A percentile compares a stretch with the other conserved stretches of the same genome.
Conservation (phyloP, 2,888 invertebrate species). For the Tiphia femorata region DNA sequence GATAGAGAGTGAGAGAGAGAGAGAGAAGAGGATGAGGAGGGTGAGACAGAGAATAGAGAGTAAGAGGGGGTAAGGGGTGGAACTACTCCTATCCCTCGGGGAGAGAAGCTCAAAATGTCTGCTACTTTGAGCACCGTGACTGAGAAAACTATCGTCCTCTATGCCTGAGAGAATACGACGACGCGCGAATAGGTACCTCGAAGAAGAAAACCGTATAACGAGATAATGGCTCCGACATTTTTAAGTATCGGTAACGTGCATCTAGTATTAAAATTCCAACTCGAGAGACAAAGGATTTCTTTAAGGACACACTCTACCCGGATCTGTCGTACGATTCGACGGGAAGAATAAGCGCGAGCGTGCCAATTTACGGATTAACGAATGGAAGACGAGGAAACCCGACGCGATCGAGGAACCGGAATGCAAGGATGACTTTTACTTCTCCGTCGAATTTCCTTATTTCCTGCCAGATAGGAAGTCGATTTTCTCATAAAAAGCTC, state of each 20-base stretch:
- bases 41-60: conserved; percentile 11
- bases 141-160: conserved; percentile 41
- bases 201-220: too few relatives aligned
- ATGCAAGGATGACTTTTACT: conserved; percentile 22
- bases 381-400: too few relatives aligned
- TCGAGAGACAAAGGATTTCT: too few relatives aligned
- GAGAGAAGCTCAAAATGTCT: conserved; percentile 51
- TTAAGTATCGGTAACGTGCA: too few relatives aligned
- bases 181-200: conserved; percentile 28
- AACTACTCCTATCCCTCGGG: conserved; percentile 31
- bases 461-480: conserved; percentile 38
- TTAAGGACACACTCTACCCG: too few relatives aligned
- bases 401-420: conserved; percentile 2
- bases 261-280: too few relatives aligned
- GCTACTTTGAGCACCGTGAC: conserved; percentile 46
- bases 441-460: conserved; percentile 30
- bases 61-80: conserved; percentile 14
- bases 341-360: conserved; percentile 25
- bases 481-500: conserved; percentile 46
- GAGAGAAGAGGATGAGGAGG: conserved; percentile 8
- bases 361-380: not conserved
- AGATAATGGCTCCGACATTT: too few relatives aligned
- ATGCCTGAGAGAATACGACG: conserved; percentile 37
- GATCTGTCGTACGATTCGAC: conserved; percentile 21
- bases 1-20: conserved; percentile 1